Conservation (phyloP, 2,888 invertebrate genomes). For the Cybosia mesomella region DNA sequence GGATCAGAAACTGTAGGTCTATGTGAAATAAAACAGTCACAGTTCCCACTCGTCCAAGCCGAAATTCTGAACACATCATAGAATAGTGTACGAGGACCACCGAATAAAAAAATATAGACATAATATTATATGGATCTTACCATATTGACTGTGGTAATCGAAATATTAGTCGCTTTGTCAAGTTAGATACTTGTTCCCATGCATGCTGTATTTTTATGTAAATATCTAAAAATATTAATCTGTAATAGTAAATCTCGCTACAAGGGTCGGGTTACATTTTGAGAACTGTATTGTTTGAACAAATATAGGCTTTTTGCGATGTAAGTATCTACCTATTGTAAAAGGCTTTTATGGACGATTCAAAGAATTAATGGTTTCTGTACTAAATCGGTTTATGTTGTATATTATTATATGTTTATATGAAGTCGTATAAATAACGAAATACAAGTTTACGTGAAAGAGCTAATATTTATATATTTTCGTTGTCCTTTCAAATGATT, state of each 20-base stretch:
- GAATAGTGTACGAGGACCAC: constrained; percentile 41
- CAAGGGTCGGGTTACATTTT: constrained; percentile 11
- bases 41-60: constrained; percentile 23
- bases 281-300: background rate
- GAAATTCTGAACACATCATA: constrained; percentile 21
- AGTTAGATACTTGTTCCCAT: constrained; percentile 23
- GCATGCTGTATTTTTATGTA: constrained; percentile 40
- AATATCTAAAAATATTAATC: constrained; percentile 32
- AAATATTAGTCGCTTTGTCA: constrained; percentile 31
- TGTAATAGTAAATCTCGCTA: constrained; percentile 14
- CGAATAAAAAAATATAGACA: constrained; percentile 42
- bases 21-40: constrained; percentile 7
- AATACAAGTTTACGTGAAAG: background rate
- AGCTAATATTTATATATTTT: constrained; percentile 8
- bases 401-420: constrained; percentile 7
- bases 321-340: background rate
- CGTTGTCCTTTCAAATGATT: background rate
- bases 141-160: constrained; percentile 15
- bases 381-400: background rate
- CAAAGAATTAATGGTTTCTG: background rate
- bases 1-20: constrained; percentile 28
- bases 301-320: background rate
- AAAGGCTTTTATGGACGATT: background rate
- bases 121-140: constrained; percentile 27
- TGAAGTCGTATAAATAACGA: background rate